A percentile compares a stretch with the other conserved stretches of the same genome.
phyloP scores from a whole-genome alignment of 2,888 invertebrate species.

The Erebia palarica region DNA sequence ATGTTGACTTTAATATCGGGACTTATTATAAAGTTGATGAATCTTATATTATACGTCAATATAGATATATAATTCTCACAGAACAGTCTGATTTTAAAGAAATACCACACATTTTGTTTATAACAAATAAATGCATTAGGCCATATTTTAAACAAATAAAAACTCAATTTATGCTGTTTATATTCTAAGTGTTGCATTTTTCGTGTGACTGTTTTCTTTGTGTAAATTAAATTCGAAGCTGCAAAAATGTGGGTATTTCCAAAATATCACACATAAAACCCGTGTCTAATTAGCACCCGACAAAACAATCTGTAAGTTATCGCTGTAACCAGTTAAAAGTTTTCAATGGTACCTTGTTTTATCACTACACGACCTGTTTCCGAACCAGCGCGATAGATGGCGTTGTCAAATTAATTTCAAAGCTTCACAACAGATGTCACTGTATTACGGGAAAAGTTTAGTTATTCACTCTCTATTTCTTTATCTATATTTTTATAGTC shows the following conservation, averaged over 20 bases:
- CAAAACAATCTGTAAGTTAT: conserved; percentile 48
- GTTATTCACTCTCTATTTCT: conserved; percentile 15
- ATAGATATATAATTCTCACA: conserved; percentile 39
- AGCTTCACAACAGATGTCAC: conserved; percentile 30
- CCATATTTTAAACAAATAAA: conserved; percentile 38
- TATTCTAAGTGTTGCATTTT: conserved; percentile 12
- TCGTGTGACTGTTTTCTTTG: conserved; percentile 13
- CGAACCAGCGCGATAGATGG: conserved; percentile 56
- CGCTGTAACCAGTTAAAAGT: conserved; percentile 36
- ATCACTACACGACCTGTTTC: conserved; percentile 68
- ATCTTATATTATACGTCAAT: conserved; percentile 41
- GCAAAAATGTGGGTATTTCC: conserved; percentile 60
- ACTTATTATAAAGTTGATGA: conserved; percentile 41
- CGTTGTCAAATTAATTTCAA: conserved; percentile 44
- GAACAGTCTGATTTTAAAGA: conserved; percentile 44
- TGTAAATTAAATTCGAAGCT: conserved; percentile 28
- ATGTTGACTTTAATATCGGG: conserved; percentile 58
- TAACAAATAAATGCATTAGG: conserved; percentile 45
- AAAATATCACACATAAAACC: conserved; percentile 45
- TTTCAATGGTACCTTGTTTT: conserved; percentile 50
- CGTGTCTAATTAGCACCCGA: conserved; percentile 58
- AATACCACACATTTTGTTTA: conserved; percentile 63
- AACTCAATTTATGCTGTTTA: conserved; percentile 22
- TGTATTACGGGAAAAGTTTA: conserved; percentile 18
- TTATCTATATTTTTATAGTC: conserved; percentile 14